Evolutionary conservation across 35 echinoderm and acorn worm species (phyloP).

Genomic region (Patiria miniata): DNA sequence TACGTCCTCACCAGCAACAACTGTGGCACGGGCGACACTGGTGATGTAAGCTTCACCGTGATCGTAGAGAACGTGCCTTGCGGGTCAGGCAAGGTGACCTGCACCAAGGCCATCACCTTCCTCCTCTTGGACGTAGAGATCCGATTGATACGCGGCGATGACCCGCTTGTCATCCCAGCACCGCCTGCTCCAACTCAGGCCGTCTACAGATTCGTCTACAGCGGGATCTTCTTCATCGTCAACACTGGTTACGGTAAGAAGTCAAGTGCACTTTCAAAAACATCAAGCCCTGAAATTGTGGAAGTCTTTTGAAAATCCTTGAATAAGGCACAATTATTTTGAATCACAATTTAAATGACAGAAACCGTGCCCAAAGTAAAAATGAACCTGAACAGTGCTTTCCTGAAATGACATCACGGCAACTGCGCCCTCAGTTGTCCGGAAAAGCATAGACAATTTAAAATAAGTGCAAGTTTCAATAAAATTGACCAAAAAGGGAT

Average conservation of each 20-base stretch:
- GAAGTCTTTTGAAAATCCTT: neutral
- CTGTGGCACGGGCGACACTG: conserved; percentile 6
- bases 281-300: neutral
- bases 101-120: conserved; percentile 66
- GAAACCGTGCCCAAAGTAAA: neutral
- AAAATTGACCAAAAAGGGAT: too few species aligned
- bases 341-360: too few species aligned
- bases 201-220: neutral
- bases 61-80: conserved; percentile 78
- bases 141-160: conserved; percentile 50
- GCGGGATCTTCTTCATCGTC: conserved; percentile 49
- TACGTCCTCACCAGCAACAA: conserved; percentile 54
- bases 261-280: too few species aligned
- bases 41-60: conserved; percentile 45
- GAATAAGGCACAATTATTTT: neutral
- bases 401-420: too few species aligned
- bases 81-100: conserved; percentile 54
- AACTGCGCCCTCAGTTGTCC: too few species aligned
- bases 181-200: neutral
- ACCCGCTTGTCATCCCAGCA: conserved; percentile 3
- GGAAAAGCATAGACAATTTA: too few species aligned
- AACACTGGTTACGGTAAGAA: neutral
- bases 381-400: neutral
- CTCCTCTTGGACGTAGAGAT: conserved; percentile 35
- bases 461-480: too few species aligned